Base-by-base conservation (phyloP, 2,888 invertebrate genomes). In the Xanthorhoe designata region DNA sequence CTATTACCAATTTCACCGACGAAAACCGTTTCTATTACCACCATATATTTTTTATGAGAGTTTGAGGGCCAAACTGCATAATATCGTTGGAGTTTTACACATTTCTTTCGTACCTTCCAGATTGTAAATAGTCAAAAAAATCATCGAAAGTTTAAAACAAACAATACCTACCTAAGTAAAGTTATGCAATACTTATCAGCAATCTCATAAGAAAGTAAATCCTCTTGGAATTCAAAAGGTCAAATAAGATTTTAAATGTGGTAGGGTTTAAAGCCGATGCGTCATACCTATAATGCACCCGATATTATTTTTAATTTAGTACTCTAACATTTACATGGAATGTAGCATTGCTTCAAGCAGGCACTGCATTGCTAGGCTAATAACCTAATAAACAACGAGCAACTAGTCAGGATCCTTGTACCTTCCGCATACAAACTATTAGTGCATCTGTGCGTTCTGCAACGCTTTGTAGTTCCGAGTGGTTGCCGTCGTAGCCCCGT, bases 401-500 rank as follows among this genome's bases (percentile, higher is more conserved):
- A 77, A 78, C 76, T 79, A 84, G 81, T 86, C 82, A 83, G 78
- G 83, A 86, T 85, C 85, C 85, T 87, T 80, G 82, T 68, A 61
- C 70, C 65, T 60, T 61, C 55, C 59, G 54, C 70, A 51, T 66
- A 73, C 64, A 24, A 57, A 68, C 64, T 68, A 32, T 17, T 58
- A 8, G n/a, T 19, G 6, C 42, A 58, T 56, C 68, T 60, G 63
- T 64, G 63, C 59, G 72, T 73, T 75, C 72, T 71, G 75, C 78
- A 83, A 84, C 85, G 86, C 84, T 76, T 53, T 50, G 58, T 91
- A 90, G 92, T 91, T 87, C 89, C 78, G 9, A 64, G 71, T 68
- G 66, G 70, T 69, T 57, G 45, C 87, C 92, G 86, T 76, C 76
- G 75, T 66, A 69, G 74, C 74, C 66, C 72, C 71, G 82, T 82